phyloP scores from a whole-genome alignment of 1,140 invertebrate species.

The Dufourea novaeangliae region DNA sequence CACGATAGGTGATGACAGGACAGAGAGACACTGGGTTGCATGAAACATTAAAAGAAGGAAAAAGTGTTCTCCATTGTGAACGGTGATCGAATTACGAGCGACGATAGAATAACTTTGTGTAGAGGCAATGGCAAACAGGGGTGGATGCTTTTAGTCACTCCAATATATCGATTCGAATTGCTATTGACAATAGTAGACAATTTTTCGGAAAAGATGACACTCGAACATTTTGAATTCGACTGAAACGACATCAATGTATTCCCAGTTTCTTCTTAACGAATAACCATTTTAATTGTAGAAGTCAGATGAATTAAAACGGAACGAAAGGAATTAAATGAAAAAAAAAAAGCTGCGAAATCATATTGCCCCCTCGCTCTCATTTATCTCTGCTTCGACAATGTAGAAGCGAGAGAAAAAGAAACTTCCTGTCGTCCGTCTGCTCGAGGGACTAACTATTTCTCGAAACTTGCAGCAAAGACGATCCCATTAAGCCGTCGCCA shows the following conservation, averaged over 20 bases:
- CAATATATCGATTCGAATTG: too few species aligned
- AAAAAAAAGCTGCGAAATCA: conserved; percentile 23
- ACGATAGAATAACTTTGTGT: neutral
- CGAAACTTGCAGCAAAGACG: conserved; percentile 54
- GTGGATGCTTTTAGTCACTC: too few species aligned
- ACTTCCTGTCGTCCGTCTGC: neutral
- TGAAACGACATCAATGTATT: neutral
- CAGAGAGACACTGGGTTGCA: neutral
- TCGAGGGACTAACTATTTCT: conserved; percentile 47
- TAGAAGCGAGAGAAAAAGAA: neutral
- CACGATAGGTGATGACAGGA: conserved; percentile 8
- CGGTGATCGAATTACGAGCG: neutral
- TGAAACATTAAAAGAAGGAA: neutral
- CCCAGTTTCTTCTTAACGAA: neutral
- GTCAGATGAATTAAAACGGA: conserved; percentile 6
- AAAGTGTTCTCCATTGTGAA: neutral
- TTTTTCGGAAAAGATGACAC: too few species aligned
- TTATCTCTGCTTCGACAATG: conserved; percentile 31
- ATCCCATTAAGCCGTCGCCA: conserved; percentile 51
- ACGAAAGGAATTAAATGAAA: conserved; percentile 8
- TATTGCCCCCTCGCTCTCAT: conserved; percentile 12
- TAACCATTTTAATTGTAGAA: conserved; percentile 27
- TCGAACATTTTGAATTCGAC: too few species aligned
- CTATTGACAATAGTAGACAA: too few species aligned
- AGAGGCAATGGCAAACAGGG: neutral